These are phyloP conservation scores for Allacma fusca DNA, from an alignment of 2,888 invertebrate species.

Conservation along the genomic window DNA sequence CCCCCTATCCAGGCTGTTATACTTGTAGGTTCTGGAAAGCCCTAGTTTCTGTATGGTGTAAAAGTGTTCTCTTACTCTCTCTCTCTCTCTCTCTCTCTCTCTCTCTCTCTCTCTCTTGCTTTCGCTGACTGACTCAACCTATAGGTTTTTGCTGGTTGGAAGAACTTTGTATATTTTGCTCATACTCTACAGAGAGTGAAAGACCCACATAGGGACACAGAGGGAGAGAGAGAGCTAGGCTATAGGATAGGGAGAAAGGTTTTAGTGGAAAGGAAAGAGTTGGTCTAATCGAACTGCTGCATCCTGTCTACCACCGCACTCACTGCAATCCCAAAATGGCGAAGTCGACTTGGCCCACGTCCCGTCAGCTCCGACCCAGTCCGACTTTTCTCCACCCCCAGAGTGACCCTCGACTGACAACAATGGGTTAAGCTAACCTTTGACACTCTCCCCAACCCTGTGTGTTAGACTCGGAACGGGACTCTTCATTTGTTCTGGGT, in stretches of 20 bases:
- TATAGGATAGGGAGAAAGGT: background rate
- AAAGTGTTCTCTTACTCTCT: background rate
- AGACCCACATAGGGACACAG: too few species aligned
- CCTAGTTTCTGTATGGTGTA: background rate
- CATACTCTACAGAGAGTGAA: too few species aligned
- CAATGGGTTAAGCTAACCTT: constrained; percentile 52
- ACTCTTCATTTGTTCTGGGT: constrained; percentile 47
- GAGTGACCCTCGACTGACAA: constrained; percentile 50
- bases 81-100: background rate
- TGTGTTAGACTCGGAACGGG: constrained; percentile 30
- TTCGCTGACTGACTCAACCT: too few species aligned
- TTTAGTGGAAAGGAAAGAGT: constrained; percentile 31
- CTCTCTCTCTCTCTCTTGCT: background rate
- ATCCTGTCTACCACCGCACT: constrained; percentile 61
- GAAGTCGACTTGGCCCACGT: constrained; percentile 57
- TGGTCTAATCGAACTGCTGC: constrained; percentile 61
- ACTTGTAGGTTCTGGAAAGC: background rate
- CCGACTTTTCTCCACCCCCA: constrained; percentile 49
- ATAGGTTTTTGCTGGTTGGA: too few species aligned
- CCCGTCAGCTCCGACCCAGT: constrained; percentile 54
- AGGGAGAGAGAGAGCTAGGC: constrained; percentile 27
- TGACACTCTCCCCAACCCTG: constrained; percentile 44
- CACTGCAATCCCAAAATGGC: constrained; percentile 61
- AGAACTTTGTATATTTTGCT: too few species aligned
- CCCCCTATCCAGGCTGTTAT: background rate